phyloP scores from a whole-genome alignment of 2,888 invertebrate genomes.

The Mythimna ferrago region DNA sequence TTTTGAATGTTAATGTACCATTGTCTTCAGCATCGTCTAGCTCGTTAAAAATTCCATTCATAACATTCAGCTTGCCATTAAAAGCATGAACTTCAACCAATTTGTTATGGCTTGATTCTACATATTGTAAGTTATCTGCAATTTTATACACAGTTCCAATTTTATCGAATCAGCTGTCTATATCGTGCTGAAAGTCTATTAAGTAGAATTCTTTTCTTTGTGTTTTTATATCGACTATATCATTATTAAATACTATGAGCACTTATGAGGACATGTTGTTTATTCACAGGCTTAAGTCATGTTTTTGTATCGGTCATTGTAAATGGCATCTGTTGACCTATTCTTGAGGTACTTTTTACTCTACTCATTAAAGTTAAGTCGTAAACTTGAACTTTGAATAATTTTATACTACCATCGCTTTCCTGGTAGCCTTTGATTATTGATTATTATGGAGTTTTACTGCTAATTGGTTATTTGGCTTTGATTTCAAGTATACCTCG shows the following conservation, averaged over 20 bases:
- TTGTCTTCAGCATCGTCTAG: constrained; percentile 4
- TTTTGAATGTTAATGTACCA: constrained; percentile 4
- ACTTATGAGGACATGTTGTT: constrained; percentile 29
- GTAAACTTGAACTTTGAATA: constrained; percentile 67
- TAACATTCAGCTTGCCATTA: constrained; percentile 1
- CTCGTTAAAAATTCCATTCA: constrained; percentile 3
- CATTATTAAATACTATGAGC: constrained; percentile 29
- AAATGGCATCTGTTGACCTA: constrained; percentile 65
- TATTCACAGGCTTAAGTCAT: constrained; percentile 33
- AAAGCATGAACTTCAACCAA: constrained; percentile 29
- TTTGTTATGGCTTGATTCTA: constrained; percentile 21
- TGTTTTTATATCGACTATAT: constrained; percentile 30
- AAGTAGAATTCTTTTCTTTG: constrained; percentile 25
- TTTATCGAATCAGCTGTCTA: constrained; percentile 49
- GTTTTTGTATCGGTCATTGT: constrained; percentile 30
- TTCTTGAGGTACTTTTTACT: constrained; percentile 41
- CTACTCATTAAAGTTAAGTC: constrained; percentile 47
- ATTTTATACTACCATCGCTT: constrained; percentile 25
- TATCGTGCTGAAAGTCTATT: constrained; percentile 27
- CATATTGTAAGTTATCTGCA: constrained; percentile 20
- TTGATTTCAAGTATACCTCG: neutral
- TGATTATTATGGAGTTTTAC: constrained; percentile 6
- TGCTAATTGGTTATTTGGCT: neutral
- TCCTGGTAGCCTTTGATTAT: constrained; percentile 32
- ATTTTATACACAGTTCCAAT: constrained; percentile 19